Evolutionary conservation across 2,888 invertebrate species (phyloP).

Genomic region (Trypoxylon attenuatum): DNA sequence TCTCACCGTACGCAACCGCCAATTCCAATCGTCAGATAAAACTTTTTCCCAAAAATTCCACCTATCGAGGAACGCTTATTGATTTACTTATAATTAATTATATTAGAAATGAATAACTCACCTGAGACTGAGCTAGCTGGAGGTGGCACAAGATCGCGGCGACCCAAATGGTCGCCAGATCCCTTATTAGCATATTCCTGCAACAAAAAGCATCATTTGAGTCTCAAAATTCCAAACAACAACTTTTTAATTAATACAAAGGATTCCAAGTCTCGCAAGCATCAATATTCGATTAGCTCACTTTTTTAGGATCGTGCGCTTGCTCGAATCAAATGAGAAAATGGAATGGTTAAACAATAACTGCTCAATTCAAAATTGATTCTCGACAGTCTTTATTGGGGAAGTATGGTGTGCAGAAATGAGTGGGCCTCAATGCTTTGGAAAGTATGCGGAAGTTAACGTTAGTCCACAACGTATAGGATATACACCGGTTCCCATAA

Average conservation of each 20-base stretch:
- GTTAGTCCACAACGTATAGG: slow-evolving; percentile 28
- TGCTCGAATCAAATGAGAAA: neutral
- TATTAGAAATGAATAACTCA: slow-evolving; percentile 70
- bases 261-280: too few species aligned
- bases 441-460: slow-evolving; percentile 49
- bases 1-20: too few species aligned
- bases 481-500: slow-evolving; percentile 59
- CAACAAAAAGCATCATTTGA: slow-evolving; percentile 75
- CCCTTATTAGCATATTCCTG: slow-evolving; percentile 86
- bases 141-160: slow-evolving; percentile 79
- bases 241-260: too few species aligned
- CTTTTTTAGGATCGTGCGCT: too few species aligned
- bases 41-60: too few species aligned
- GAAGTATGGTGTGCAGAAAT: too few species aligned
- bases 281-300: too few species aligned
- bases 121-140: slow-evolving; percentile 79
- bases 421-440: too few species aligned
- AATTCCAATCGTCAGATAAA: too few species aligned
- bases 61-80: too few species aligned
- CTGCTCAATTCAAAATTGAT: neutral
- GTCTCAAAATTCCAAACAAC: neutral
- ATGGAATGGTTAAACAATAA: neutral
- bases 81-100: too few species aligned
- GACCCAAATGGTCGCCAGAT: slow-evolving; percentile 83
- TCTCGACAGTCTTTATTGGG: too few species aligned